Evolutionary conservation across 2,797 vertebrate species (phyloP).

Genomic region (Stomatorhinus walkeri): DNA sequence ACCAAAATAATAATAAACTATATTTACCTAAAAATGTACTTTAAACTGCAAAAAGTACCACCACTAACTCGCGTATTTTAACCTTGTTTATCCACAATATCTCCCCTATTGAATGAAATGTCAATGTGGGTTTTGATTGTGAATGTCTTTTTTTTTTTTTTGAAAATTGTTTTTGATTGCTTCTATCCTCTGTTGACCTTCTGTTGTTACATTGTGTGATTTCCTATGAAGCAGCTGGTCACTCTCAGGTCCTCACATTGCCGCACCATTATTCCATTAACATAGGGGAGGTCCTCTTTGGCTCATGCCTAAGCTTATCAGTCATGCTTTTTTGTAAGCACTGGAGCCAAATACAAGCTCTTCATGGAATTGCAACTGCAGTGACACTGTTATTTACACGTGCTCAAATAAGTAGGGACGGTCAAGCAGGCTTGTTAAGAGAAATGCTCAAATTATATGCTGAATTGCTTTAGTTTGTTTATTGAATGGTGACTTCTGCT

Average conservation of each 20-base stretch:
- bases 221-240: neutral
- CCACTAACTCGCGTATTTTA: neutral
- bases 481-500: neutral
- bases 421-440: neutral
- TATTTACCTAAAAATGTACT: neutral
- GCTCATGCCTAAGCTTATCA: neutral
- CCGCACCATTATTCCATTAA: neutral
- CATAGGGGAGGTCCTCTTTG: slow-evolving; percentile 20
- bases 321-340: neutral
- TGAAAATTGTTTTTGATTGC: neutral
- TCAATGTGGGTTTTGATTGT: neutral
- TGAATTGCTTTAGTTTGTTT: neutral
- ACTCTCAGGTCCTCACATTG: neutral
- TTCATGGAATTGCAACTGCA: neutral
- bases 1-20: neutral
- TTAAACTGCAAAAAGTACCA: neutral
- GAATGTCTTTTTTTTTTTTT: neutral
- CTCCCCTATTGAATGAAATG: neutral
- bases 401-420: neutral
- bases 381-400: neutral
- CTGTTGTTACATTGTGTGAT: neutral
- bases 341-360: neutral
- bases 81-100: neutral
- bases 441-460: neutral
- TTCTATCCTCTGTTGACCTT: neutral